Base-by-base conservation (phyloP, 1,140 invertebrate species). In the Cryptotermes secundus region DNA sequence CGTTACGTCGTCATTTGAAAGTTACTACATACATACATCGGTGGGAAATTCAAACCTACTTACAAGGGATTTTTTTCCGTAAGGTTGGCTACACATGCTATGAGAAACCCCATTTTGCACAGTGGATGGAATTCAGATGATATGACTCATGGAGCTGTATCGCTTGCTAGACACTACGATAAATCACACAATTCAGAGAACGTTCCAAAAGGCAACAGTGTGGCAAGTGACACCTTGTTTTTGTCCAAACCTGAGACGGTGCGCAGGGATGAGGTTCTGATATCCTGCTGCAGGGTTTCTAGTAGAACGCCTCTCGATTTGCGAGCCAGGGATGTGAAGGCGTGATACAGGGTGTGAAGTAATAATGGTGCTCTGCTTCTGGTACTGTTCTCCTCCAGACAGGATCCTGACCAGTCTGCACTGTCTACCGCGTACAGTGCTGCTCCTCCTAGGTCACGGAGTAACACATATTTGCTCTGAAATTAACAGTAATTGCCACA, bases 401-500 rank as follows among this genome's bases (percentile, higher is more conserved):
- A 91, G 4, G 80, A 81, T 34, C 86, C 88, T 14, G 85, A 36
- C 22, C 45, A 72, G 85, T 90, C 90, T 53, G 91, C 90, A 14
- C 87, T 86, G 85, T 91, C 89, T 12, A 90, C 53, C 31, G 87
- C 82, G 80, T 87, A 88, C 0, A 92, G 81, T 3, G 90, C 92
- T 1, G 92, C 86, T 36, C 93, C 93, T n/a, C 90, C 92, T 24
- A 93, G 87, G 85, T 92, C 90, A 36, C 92, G 89, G 14, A 93
- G 87, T 22, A 93, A 84, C 0, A 89, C 89, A 84, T 94, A 94
- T 88, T 93, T 93, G 10, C 90, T 91, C 92, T 93, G 84, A 72
- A 87, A 87, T 45, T 59, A 81, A n/a, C 14, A 22, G 16, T 49
- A 42, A 10, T 16, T 12, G 34, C 9, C 9, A 42, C 16, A 42